A percentile compares a stretch with the other conserved stretches of the same genome.
Conservation (phyloP, 2,113 vertebrate species). For the Nipponia nippon region DNA sequence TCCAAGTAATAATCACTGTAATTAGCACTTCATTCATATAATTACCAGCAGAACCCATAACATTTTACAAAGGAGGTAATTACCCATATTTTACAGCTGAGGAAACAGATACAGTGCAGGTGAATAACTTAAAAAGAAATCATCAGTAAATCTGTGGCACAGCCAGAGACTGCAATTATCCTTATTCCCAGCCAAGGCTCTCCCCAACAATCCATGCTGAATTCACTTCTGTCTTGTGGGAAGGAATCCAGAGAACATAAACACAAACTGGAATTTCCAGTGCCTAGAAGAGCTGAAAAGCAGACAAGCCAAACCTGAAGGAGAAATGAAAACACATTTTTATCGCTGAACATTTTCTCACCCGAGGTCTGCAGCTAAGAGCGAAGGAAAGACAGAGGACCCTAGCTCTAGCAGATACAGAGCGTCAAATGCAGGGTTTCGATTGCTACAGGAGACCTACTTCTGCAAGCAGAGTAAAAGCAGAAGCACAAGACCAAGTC, state of each 20-base stretch:
- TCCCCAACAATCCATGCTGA: constrained; percentile 53
- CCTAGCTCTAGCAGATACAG: neutral
- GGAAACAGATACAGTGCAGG: constrained; percentile 56
- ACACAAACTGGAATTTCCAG: constrained; percentile 40
- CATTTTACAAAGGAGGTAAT: constrained; percentile 61
- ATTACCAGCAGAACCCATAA: constrained; percentile 64
- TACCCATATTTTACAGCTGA: constrained; percentile 62
- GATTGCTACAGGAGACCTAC: neutral
- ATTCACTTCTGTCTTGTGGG: constrained; percentile 43
- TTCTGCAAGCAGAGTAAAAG: neutral
- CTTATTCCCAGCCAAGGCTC: constrained; percentile 42
- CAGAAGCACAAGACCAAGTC: neutral
- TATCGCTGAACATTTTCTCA: neutral
- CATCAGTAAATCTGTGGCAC: constrained; percentile 25
- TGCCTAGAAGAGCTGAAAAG: constrained; percentile 56
- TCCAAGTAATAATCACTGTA: constrained; percentile 60
- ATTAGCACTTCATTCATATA: constrained; percentile 50
- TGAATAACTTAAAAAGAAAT: constrained; percentile 60
- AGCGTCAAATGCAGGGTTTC: neutral
- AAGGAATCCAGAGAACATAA: constrained; percentile 56
- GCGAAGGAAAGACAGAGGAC: neutral
- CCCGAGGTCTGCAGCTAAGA: neutral
- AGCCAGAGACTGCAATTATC: constrained; percentile 56
- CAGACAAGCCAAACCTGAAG: constrained; percentile 56
- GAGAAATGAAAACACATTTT: constrained; percentile 55